Evolutionary conservation across 2,113 vertebrate genomes (phyloP).

Genomic region (Oostethus manadensis): DNA sequence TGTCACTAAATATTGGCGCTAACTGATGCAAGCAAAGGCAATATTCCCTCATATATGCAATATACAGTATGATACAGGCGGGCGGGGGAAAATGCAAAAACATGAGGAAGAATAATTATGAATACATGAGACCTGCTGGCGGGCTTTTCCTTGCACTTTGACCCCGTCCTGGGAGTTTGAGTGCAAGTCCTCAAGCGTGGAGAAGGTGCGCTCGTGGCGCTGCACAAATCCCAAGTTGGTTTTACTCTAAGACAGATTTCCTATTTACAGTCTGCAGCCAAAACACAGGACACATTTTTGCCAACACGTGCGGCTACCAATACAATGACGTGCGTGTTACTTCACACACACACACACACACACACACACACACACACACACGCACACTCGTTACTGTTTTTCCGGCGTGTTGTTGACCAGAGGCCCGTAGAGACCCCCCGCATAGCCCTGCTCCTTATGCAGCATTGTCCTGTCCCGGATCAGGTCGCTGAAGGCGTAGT

Average conservation of each 20-base stretch:
- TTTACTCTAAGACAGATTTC: constrained; percentile 51
- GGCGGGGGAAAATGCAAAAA: constrained; percentile 47
- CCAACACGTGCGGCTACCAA: constrained; percentile 63
- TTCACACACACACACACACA: too few species aligned
- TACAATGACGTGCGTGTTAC: constrained; percentile 40
- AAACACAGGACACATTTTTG: constrained; percentile 51
- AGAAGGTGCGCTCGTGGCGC: too few species aligned
- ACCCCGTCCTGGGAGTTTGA: too few species aligned
- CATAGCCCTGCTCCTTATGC: constrained; percentile 91
- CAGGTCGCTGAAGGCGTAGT: constrained; percentile 98
- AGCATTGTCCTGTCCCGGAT: constrained; percentile 91
- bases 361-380: too few species aligned
- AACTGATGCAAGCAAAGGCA: constrained; percentile 73
- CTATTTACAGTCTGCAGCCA: constrained; percentile 63
- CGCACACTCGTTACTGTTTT: constrained; percentile 86
- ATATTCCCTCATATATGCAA: constrained; percentile 69
- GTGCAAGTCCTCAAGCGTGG: too few species aligned
- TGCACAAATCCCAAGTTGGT: too few species aligned
- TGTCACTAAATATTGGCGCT: constrained; percentile 70
- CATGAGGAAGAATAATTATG: constrained; percentile 38
- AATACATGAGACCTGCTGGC: constrained; percentile 37
- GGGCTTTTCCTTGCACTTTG: constrained; percentile 65
- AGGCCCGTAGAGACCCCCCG: constrained; percentile 87
- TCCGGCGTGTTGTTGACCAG: constrained; percentile 93
- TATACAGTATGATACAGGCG: constrained; percentile 64